phyloP scores from a whole-genome alignment of 2,113 vertebrate species.

The Glaucomys volans region DNA sequence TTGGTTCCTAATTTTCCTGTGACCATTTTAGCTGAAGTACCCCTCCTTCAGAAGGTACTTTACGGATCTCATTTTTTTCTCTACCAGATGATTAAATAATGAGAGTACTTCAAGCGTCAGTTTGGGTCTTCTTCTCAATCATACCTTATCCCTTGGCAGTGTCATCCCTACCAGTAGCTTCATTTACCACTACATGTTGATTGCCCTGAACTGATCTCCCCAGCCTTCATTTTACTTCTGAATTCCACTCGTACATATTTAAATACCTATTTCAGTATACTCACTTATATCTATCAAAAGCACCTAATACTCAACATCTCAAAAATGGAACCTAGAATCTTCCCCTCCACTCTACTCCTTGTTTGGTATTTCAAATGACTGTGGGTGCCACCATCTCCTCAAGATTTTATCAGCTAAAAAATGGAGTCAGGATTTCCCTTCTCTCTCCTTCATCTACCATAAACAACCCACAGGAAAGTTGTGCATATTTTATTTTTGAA shows the following conservation, averaged over 20 bases:
- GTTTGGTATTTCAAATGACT: not conserved
- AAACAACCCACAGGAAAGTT: not conserved
- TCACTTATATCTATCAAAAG: not conserved
- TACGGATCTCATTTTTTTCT: not conserved
- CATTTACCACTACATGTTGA: not conserved
- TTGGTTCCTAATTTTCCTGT: not conserved
- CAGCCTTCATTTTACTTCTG: not conserved
- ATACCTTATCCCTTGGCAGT: not conserved
- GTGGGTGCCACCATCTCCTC: not conserved
- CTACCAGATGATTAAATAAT: conserved; percentile 21
- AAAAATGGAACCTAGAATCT: conserved; percentile 3
- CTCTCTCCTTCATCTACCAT: not conserved
- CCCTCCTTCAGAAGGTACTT: not conserved
- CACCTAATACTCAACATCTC: not conserved
- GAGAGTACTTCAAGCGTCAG: not conserved
- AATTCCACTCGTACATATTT: conserved; percentile 13
- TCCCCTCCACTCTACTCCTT: not conserved
- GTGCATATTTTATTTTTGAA: not conserved
- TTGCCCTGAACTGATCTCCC: not conserved
- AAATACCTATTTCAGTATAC: not conserved
- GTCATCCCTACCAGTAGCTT: not conserved
- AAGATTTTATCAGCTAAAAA: not conserved
- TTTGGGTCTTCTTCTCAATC: not conserved
- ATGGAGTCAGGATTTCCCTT: not conserved
- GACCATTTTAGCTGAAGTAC: not conserved